phyloP scores from a whole-genome alignment of 2,888 invertebrate species.

The Aleiodes testaceus region DNA sequence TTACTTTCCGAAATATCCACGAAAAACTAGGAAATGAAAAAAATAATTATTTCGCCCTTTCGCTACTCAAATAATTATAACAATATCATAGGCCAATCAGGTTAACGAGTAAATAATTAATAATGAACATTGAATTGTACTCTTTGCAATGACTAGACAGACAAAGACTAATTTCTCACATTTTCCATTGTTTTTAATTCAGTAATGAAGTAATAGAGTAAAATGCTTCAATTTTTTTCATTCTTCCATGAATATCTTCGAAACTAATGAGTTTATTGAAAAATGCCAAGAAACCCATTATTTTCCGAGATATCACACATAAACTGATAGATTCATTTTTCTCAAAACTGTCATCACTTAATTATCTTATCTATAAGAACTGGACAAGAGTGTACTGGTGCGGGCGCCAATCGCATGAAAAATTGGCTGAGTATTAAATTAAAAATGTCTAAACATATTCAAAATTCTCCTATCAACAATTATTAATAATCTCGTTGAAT shows the following conservation, averaged over 20 bases:
- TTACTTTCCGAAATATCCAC: no score
- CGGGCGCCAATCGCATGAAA: slow-evolving; percentile 68
- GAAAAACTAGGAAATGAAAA: no score
- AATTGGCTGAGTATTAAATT: slow-evolving; percentile 61
- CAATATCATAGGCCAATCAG: slow-evolving; percentile 1
- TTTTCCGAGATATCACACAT: no score
- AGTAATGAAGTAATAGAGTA: no score
- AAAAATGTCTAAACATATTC: neutral
- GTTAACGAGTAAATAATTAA: neutral
- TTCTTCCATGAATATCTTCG: neutral
- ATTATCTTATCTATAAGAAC: slow-evolving; percentile 61
- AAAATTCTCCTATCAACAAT: no score
- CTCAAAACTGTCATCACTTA: no score
- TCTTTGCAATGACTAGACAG: slow-evolving; percentile 12
- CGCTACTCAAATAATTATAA: neutral
- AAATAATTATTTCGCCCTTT: neutral
- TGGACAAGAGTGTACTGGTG: slow-evolving; percentile 73
- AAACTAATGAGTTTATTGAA: no score
- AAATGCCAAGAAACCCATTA: no score
- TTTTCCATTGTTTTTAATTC: neutral
- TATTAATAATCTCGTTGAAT: no score
- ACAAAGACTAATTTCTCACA: neutral
- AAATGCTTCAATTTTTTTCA: neutral
- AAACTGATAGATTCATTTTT: neutral
- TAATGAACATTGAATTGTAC: slow-evolving; percentile 1